Evolutionary conservation across 2,888 invertebrate species (phyloP), one percentile per base, ranked within the genome.

Genomic region (Cheilosia impressa): DNA sequence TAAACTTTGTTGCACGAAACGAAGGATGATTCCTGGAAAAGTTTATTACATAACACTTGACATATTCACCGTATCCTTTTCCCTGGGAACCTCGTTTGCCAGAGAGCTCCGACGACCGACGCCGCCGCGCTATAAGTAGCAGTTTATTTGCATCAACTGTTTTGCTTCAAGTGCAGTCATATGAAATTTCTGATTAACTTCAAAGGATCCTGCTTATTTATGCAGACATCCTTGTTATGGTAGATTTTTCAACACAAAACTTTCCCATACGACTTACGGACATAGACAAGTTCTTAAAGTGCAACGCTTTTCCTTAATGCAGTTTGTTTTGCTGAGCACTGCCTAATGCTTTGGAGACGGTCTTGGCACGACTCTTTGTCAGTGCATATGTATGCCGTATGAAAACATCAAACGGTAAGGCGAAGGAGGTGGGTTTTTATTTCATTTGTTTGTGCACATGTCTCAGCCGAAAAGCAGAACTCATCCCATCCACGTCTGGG

Each of bases 141-240:
- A 80, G 80, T 84, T 84, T 84, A 80, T 80, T 84, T 80, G 84
- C 84, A 84, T 85, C 85, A 81, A 85, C 66, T 76, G 60, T 71
- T 76, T 76, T 71, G 52, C 81, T 85, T 71, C 71, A 55, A 76
- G 85, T 81, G 81, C 81, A 85, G 76, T 77, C 84, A 85, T 62
- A 72, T 81, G 76, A 81, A 77, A 85, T 85, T 43, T 62, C 81
- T 81, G 81, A 80, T 85, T 81, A 85, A 85, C 85, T 81, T 85
- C 76, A 85, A 85, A 85, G 76, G 66, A 76, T 76, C 62, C 66
- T 71, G 53, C 45, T 81, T 77, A 76, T 72, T 81, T 81, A 77
- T 81, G 76, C 71, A 57, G 76, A 75, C 53, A 19, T 75, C 69
- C 75, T 75, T 71, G 53, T 52, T 63, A 53, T 38, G 45, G 57